Conservation (phyloP, 2,888 invertebrate species). For the Elgonia sp. region DNA sequence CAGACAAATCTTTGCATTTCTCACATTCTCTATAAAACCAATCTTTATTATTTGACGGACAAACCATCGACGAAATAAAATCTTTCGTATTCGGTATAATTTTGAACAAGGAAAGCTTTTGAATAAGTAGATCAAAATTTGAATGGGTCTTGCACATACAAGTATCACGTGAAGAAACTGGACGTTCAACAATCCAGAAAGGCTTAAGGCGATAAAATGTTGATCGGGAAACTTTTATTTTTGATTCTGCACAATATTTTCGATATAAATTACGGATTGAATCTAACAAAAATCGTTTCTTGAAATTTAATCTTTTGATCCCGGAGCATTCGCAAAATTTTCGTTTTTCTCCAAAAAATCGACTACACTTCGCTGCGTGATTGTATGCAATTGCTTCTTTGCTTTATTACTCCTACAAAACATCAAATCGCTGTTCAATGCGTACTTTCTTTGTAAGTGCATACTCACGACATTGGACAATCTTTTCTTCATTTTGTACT, state of each 20-base stretch:
- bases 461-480: conserved; percentile 25
- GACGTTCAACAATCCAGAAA: conserved; percentile 65
- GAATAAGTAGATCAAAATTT: conserved; percentile 55
- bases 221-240: conserved; percentile 56
- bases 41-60: conserved; percentile 16
- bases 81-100: conserved; percentile 29
- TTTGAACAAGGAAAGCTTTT: conserved; percentile 46
- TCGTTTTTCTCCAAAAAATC: conserved; percentile 50
- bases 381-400: conserved; percentile 8
- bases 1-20: conserved; percentile 27
- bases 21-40: conserved; percentile 43
- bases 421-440: conserved; percentile 3
- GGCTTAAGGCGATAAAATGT: conserved; percentile 63
- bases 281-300: conserved; percentile 62
- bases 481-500: conserved; percentile 38
- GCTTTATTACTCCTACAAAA: conserved; percentile 33
- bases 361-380: conserved; percentile 18
- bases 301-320: conserved; percentile 50
- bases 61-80: conserved; percentile 46
- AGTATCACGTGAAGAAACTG: conserved; percentile 62
- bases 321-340: conserved; percentile 55
- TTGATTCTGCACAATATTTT: conserved; percentile 50
- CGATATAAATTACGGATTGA: conserved; percentile 58
- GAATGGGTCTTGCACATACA: conserved; percentile 43
- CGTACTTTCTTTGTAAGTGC: conserved; percentile 39